Base-by-base conservation (phyloP, 2,797 vertebrate species). In the Gadopsis bispinosus region DNA sequence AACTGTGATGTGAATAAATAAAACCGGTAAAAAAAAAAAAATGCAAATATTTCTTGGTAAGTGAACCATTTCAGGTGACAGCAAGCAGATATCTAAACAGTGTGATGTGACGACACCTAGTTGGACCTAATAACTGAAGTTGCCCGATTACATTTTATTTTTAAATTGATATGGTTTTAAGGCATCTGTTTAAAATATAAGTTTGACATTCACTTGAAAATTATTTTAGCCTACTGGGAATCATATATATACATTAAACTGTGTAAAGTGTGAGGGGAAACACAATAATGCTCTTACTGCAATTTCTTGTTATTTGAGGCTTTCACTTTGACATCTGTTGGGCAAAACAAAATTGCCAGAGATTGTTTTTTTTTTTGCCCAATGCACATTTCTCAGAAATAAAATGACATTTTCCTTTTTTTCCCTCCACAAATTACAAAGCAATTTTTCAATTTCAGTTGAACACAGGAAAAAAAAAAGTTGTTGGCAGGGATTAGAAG, bases 401-500 rank as follows among this genome's bases (percentile, higher is more conserved):
- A 53, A 83, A 84, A 80, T 65, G 65, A 45, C 60, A 73, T 48
- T 78, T 72, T 66, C 35, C 37, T 62, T 85, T 75, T 73, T 63
- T 51, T 22, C 8, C 37, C 22, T 80, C 73, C 67, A 77, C 64
- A 83, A 87, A 83, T 86, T 83, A 73, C 26, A 16, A 50, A 63
- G 67, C 72, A 84, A 83, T 87, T 90, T 84, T 81, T 78, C 69
- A 68, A 80, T 84, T 87, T 75, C 70, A 69, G 64, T 62, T 67
- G 54, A 73, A 71, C 43, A 75, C n/a, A 53, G 13, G 20, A 12
- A 20, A 53, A 39, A 47, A 66, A 55, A 59, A 26, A 26, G 26
- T 1, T 41, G 10, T 19, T 69, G 73, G 77, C 73, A 35, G 33
- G n/a, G n/a, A 75, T 68, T 63, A 67, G 19, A 5, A 17, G 75